Base-by-base conservation (phyloP, 2,797 vertebrate genomes). In the Chelon auratus region DNA sequence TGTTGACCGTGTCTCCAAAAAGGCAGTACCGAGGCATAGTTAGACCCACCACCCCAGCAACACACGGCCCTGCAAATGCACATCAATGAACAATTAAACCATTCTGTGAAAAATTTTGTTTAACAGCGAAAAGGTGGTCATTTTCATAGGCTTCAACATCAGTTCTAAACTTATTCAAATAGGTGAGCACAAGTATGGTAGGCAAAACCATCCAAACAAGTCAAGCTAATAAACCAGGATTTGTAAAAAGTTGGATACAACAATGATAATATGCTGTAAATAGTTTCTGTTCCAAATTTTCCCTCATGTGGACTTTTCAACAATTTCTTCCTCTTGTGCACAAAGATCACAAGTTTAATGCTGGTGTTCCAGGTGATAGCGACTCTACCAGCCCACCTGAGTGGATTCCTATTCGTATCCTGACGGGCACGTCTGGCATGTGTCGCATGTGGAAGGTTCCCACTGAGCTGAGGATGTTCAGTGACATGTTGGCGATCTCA, bases 11-110 rank as follows among this genome's bases (percentile, higher is more conserved):
- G 91, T 96, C 95, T 85, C 95, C 95, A 80, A 96, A 96, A 92
- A 96, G 95, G 92, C 95, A 96, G 88, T 96, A 96, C 82, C 95
- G 94, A 81, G 95, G 95, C 95, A 96, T 96, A 22, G 95, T 96
- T 64, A 96, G 83, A 72, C 95, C 95, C 22, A 96, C 95, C 55
- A 96, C 95, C 6, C 95, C 95, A 26, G 95, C 95, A 73, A 96
- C 95, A 74, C 95, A 95, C 15, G 95, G 78, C 60, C 95, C 95
- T 95, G 70, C 9, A 54, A 20, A 81, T 1, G 81, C n/a, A 82
- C 30, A 51, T 15, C 17, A 10, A 9, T 9, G 9, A 2, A 57
- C 22, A 43, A 48, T 42, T 6, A 42, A 42, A 15, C 15, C 40
- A 5, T 42, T 42, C 14, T 42, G 40, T 42, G 12, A 15, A 1